These are phyloP conservation scores for Linnaemya tessellans DNA, from an alignment of 2,888 invertebrate species.

Conservation along the genomic window DNA sequence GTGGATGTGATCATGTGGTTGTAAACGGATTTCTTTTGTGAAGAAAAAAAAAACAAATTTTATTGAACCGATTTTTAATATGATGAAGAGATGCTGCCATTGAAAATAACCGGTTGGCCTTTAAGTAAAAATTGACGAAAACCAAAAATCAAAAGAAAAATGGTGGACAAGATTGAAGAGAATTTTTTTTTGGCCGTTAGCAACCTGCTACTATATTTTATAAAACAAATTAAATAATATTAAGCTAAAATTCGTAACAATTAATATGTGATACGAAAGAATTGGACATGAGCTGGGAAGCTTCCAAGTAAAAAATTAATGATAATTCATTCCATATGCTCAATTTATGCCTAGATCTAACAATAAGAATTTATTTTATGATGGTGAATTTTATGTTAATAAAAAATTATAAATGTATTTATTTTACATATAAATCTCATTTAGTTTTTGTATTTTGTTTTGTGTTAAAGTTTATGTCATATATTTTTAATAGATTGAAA, in stretches of 20 bases:
- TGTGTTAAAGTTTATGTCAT: no score
- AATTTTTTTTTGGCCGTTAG: conserved; percentile 11
- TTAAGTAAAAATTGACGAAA: conserved; percentile 13
- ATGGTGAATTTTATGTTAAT: not conserved
- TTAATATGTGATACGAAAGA: no score
- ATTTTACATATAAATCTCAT: no score
- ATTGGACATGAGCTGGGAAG: no score
- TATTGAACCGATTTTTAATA: conserved; percentile 31
- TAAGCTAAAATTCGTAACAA: no score
- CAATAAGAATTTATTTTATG: not conserved
- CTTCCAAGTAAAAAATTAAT: no score
- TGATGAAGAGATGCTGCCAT: conserved; percentile 36
- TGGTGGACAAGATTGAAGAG: not conserved
- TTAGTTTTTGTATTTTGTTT: no score
- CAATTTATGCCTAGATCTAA: not conserved
- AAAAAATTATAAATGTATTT: not conserved
- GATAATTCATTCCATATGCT: not conserved
- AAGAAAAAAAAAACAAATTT: conserved; percentile 33
- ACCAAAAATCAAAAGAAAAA: not conserved
- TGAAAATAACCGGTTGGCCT: conserved; percentile 44
- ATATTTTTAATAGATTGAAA: no score
- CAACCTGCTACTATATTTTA: not conserved
- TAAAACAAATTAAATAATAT: no score
- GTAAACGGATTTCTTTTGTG: conserved; percentile 28
- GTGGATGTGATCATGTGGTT: conserved; percentile 25